These are phyloP conservation scores for Papilio elwesi DNA, from an alignment of 2,888 invertebrate genomes.

Conservation along the genomic window DNA sequence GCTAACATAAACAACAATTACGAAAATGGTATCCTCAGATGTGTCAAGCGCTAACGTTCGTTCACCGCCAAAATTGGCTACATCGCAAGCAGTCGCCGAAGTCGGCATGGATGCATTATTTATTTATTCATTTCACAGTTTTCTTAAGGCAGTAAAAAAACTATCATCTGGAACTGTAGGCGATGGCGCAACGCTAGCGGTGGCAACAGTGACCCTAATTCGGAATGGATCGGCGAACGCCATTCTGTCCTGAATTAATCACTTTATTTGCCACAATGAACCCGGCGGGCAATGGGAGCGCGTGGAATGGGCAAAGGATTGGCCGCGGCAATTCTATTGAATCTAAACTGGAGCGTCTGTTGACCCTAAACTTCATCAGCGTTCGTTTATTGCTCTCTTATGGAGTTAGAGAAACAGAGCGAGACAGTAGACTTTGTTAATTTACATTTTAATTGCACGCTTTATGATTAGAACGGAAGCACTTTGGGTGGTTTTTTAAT, in stretches of 20 bases:
- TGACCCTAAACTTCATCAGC: slow-evolving; percentile 54
- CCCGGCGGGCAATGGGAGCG: slow-evolving; percentile 59
- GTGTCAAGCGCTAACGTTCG: too few species aligned
- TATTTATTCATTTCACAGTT: too few species aligned
- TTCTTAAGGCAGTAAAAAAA: too few species aligned
- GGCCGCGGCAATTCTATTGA: slow-evolving; percentile 53
- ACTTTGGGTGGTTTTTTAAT: neutral
- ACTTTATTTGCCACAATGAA: slow-evolving; percentile 76
- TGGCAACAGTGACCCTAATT: slow-evolving; percentile 69
- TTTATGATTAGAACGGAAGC: neutral
- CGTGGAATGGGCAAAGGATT: slow-evolving; percentile 62
- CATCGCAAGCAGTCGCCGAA: too few species aligned
- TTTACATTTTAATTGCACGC: slow-evolving; percentile 28
- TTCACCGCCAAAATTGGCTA: too few species aligned
- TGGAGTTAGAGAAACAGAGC: slow-evolving; percentile 25
- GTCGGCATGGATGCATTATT: too few species aligned
- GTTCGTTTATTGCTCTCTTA: slow-evolving; percentile 32
- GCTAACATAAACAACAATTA: too few species aligned
- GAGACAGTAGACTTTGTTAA: neutral
- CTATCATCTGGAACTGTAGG: slow-evolving; percentile 4
- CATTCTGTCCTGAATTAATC: slow-evolving; percentile 76
- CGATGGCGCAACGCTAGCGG: slow-evolving; percentile 58
- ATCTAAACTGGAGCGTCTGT: slow-evolving; percentile 64
- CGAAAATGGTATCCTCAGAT: too few species aligned
- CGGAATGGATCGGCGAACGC: slow-evolving; percentile 72